Base-by-base conservation (phyloP, 2,797 vertebrate genomes). In the Pseudotriccus pelzelni region DNA sequence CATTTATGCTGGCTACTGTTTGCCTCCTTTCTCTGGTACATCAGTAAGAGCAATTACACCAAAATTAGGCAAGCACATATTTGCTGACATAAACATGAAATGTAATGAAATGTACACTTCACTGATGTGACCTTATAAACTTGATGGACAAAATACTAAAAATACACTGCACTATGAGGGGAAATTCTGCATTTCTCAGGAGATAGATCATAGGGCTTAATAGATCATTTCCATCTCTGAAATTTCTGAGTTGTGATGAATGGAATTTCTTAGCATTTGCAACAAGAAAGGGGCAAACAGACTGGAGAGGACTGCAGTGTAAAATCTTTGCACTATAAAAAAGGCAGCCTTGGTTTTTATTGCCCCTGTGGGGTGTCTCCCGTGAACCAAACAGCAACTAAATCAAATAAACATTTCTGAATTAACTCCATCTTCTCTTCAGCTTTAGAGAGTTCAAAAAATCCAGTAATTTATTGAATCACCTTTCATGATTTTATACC, bases 401-500 rank as follows among this genome's bases (percentile, higher is more conserved):
- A 95, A 94, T 94, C 84, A 96, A 96, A 95, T 76, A 94, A 95
- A 95, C 74, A 90, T 96, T 96, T 95, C 85, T 96, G 95, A 95
- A 89, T 90, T 94, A 91, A 96, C 90, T 91, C 94, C 93, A 86
- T 94, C 91, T 95, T 94, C 78, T 89, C 76, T 90, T 87, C 77
- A 92, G 89, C 91, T 94, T 66, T 84, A 62, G 78, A 77, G 83
- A 69, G n/a, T 81, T 94, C 27, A 60, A 83, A 92, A 84, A 70
- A 0, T 12, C 44, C 56, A 52, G 44, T 85, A 84, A 93, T 95
- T 93, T 84, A 92, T 68, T 68, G 56, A 89, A 90, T 87, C 52
- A 52, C 68, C 41, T 92, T 93, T 90, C 87, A 60, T 37, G 83
- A 75, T 46, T 64, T 64, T 88, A 78, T 95, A 93, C 90, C 78